Base-by-base conservation (phyloP, 1,140 invertebrate genomes). In the Zaprionus vittiger region DNA sequence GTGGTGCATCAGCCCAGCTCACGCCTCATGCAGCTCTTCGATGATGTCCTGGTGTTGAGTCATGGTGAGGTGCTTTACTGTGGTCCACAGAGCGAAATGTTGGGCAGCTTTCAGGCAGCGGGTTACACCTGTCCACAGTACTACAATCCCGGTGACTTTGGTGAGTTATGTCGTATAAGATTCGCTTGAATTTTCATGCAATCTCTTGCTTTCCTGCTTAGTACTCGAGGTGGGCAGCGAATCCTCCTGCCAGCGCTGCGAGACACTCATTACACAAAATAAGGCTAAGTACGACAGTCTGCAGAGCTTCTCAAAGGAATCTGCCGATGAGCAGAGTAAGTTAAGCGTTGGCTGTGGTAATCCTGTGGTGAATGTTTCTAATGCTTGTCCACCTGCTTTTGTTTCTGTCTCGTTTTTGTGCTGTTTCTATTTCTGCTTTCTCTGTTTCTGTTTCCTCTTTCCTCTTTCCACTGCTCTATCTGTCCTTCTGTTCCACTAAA, bases 1-100 rank as follows among this genome's bases (percentile, higher is more conserved):
- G 96, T 97, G 11, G 96, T 98, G 74, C 98, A 98, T 93, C 98
- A 98, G 83, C 98, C 98, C 0, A 97, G 96, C 57, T 97, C 97
- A 17, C 95, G 95, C 60, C 94, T 98, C 24, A 97, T 98, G 93
- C 95, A 94, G 2, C 92, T 94, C n/a, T 95, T 96, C 56, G 95
- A 96, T 80, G 95, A 96, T 80, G 89, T 96, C 38, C 81, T 95
- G 31, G 91, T 96, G 0, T 68, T 96, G 5, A 93, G 94, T 0
- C 93, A 94, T 38, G 96, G 96, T 2, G 93, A 93, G 56, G 94
- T 94, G 1, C 83, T 95, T 0, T 96, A 95, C 78, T 94, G 94
- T 4, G 96, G 95, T 0, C 82, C 95, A 73, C 92, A 94, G 31
- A 84, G 80, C 2, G 93, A 94, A n/a, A 89, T 96, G 73, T 82